Base-by-base conservation (phyloP, 2,113 vertebrate genomes). In the Burhinus bistriatus region DNA sequence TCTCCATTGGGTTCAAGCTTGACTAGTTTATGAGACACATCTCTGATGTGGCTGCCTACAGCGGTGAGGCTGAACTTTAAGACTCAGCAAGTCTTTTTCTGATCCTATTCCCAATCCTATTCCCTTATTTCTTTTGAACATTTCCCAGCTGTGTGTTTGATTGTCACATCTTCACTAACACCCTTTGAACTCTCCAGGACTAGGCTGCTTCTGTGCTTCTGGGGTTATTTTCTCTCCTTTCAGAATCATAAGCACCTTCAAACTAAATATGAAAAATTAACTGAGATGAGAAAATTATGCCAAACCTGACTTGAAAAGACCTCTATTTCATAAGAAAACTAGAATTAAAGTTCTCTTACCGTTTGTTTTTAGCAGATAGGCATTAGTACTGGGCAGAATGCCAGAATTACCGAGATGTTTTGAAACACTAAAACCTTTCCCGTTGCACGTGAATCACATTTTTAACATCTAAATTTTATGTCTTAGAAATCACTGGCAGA, bases 281-380 rank as follows among this genome's bases (percentile, higher is more conserved):
- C 52, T 9, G 38, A 85, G 92, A 81, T 49, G 58, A 86, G 71
- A 40, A 94, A 94, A 83, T 54, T 29, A 40, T 55, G 62, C 83
- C 58, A 29, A 71, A 55, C 19, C 29, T 71, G 90, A 86, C 80
- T 72, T 13, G 36, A 69, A 82, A 72, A 79, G 80, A 72, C 75
- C 83, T 81, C 58, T 21, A 3, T 62, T 95, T 91, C 86, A 62
- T 18, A 34, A 52, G 57, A 30, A 84, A 76, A 27, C 30, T 36
- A 45, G 83, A 66, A 92, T 9, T n/a, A 9, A 15, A 58, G 21
- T 76, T 54, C 70, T 75, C 40, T 5, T 25, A 8, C 72, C 38
- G 9, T 87, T 97, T 96, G 81, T 84, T 97, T 95, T 59, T 32
- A 81, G 87, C 13, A 96, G 94, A 94, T 61, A 88, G 91, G 57